Conservation (phyloP, 2,888 invertebrate genomes). For the Mimumesa dahlbomi region DNA sequence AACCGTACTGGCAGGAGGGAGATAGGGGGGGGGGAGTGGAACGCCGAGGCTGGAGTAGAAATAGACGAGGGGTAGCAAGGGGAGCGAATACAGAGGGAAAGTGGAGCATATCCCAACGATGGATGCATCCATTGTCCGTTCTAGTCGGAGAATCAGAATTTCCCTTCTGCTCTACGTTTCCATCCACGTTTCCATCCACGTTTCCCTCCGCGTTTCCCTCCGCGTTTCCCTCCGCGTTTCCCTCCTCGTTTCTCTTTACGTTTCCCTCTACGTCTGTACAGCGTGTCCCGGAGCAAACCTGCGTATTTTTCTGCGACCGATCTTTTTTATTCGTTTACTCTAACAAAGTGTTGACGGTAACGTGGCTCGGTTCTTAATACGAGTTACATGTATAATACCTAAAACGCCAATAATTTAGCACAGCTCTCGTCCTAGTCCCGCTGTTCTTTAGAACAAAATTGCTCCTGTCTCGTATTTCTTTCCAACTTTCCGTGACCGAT, state of each 20-base stretch:
- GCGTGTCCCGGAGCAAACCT: too few relatives aligned
- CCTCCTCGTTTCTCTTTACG: background rate
- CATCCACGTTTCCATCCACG: background rate
- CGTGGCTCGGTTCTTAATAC: too few relatives aligned
- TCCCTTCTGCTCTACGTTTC: background rate
- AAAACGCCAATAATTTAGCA: too few relatives aligned
- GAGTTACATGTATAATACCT: too few relatives aligned
- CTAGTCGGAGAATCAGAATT: constrained; percentile 35
- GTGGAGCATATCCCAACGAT: constrained; percentile 53
- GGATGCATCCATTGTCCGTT: constrained; percentile 59
- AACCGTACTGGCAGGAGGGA: background rate
- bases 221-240: background rate
- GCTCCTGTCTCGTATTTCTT: too few relatives aligned
- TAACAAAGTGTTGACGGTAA: too few relatives aligned
- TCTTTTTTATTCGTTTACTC: too few relatives aligned
- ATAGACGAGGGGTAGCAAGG: background rate
- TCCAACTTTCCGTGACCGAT: too few relatives aligned
- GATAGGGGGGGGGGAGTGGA: background rate
- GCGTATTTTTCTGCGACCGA: too few relatives aligned
- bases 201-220: background rate
- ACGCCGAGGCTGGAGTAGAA: background rate
- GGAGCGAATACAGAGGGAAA: constrained; percentile 37
- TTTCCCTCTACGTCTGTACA: constrained; percentile 9
- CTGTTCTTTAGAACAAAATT: too few relatives aligned
- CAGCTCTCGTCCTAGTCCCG: too few relatives aligned